Conservation (phyloP, 1,140 invertebrate genomes). For the Tetramorium simillimum region DNA sequence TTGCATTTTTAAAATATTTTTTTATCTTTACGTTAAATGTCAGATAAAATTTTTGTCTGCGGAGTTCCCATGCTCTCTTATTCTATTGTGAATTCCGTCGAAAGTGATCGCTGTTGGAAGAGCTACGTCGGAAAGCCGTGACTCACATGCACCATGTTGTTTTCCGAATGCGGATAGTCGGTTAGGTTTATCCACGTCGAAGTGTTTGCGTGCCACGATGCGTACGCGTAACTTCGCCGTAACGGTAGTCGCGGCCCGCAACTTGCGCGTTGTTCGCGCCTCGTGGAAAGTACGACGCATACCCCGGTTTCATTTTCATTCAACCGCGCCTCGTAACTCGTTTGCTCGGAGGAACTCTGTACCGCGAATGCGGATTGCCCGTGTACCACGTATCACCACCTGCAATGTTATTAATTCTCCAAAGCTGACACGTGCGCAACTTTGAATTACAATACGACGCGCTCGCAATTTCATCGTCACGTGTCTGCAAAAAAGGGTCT, state of each 20-base stretch:
- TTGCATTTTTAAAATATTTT: background rate
- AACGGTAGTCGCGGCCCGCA: conserved; percentile 58
- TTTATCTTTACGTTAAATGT: too few species aligned
- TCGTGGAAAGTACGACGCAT: conserved; percentile 60
- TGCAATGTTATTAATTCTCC: conserved; percentile 5
- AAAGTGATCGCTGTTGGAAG: conserved; percentile 54
- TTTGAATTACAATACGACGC: background rate
- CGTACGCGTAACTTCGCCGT: conserved; percentile 33
- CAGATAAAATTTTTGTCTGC: too few species aligned
- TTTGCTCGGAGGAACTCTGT: background rate
- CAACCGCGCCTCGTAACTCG: background rate
- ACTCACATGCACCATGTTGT: conserved; percentile 50
- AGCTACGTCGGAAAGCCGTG: conserved; percentile 5
- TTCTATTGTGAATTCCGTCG: background rate
- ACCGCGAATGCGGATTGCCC: background rate
- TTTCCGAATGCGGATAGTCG: conserved; percentile 56
- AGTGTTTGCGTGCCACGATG: conserved; percentile 31
- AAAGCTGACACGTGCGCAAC: background rate
- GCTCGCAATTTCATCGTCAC: background rate
- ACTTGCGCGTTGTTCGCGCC: conserved; percentile 8
- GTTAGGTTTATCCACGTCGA: conserved; percentile 13
- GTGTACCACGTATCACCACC: background rate
- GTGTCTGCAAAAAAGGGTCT: background rate
- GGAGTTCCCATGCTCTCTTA: background rate
- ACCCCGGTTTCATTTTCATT: conserved; percentile 68